Evolutionary conservation across 2,888 invertebrate genomes (phyloP), one percentile per base, ranked within the genome.

Genomic region (Protophormia terraenovae): DNA sequence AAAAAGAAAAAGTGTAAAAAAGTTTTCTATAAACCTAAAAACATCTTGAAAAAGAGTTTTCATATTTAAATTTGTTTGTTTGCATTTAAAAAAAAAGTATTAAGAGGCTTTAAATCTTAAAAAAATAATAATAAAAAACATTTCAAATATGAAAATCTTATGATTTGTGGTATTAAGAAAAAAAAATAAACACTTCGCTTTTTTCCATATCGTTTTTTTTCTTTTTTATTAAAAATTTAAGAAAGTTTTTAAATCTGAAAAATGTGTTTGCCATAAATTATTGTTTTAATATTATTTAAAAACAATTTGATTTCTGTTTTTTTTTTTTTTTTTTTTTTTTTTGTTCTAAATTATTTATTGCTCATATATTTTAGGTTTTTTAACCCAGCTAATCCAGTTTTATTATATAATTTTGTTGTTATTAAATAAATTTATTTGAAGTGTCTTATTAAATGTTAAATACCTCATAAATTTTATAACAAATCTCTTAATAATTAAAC

Each of bases 101-200:
- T 66, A 66, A 66, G 47, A 66, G 66, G 66, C 45, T 66, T 66
- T 66, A 29, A 19, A n/a, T 10, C 29, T 16, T 29, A 45, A 66
- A n/a, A 58, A 29, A 16, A 29, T 29, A 58, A 58, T 27, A 29
- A n/a, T 41, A 41, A 41, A 41, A n/a, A 10, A 41, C 12, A 35
- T 35, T 35, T 8, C 10, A 12, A 12, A n/a, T n/a, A 41, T n/a
- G 41, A 41, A 41, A 58, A 58, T 58, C 58, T 58, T 58, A 1
- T 53, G 24, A 53, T 24, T 53, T 53, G 24, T 53, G 10, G n/a
- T 22, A 24, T 29, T 58, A 29, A 7, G 14, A n/a, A 0, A 53
- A 53, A 24, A 24, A 53, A 53, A 53, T 53, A 22, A 53, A 53
- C 16, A 53, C 10, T 29, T 2, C 2, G 29, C 16, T 62, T 14